Percentiles rank a stretch among this genome's conserved stretches.
phyloP scores from a whole-genome alignment of 2,113 vertebrate genomes.

The Spermophilus dauricus region DNA sequence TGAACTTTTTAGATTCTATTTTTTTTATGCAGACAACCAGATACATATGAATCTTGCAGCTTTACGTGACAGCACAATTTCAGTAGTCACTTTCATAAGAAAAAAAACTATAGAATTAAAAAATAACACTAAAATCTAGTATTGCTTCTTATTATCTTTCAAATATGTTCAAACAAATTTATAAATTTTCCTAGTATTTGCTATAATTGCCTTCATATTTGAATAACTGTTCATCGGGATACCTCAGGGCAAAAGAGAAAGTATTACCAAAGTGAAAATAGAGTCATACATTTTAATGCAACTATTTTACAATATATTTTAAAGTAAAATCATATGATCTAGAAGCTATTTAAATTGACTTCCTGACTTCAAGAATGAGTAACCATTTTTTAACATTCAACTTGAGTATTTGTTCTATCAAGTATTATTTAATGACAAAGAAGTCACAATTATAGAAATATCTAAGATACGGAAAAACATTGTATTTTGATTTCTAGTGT shows the following conservation, averaged over 20 bases:
- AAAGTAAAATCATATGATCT: constrained; percentile 37
- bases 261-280: constrained; percentile 37
- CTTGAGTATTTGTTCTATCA: not conserved
- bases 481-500: not conserved
- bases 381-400: constrained; percentile 57
- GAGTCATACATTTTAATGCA: constrained; percentile 49
- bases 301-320: constrained; percentile 23
- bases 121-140: not conserved
- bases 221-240: not conserved
- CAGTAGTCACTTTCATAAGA: not conserved
- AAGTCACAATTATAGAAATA: not conserved
- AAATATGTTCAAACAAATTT: not conserved
- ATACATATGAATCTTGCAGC: not conserved
- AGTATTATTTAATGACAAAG: constrained; percentile 19
- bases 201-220: not conserved
- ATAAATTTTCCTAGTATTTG: not conserved
- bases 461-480: not conserved
- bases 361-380: not conserved
- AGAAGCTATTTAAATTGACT: constrained; percentile 45
- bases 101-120: constrained; percentile 47
- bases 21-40: not conserved
- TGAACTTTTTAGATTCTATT: constrained; percentile 52
- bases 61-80: not conserved
- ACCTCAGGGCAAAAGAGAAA: not conserved
- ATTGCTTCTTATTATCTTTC: constrained; percentile 8